Percentiles rank a stretch among this genome's conserved stretches.
These are phyloP conservation scores for Trematomus loennbergii DNA, from an alignment of 2,113 vertebrate genomes.

Conservation along the genomic window DNA sequence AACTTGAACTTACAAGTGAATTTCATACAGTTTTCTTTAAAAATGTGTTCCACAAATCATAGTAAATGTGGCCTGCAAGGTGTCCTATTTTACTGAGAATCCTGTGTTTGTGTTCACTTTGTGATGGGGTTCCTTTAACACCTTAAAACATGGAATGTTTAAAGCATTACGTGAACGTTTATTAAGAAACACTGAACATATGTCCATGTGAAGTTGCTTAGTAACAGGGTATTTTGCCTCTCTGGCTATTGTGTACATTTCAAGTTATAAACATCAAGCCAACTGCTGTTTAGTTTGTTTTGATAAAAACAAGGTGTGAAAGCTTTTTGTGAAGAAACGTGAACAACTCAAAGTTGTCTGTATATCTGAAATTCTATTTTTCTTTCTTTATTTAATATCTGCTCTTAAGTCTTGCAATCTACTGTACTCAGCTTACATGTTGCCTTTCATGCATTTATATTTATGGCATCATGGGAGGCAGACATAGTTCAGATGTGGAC, in stretches of 20 bases:
- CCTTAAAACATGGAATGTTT: background rate
- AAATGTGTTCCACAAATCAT: background rate
- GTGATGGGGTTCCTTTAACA: background rate
- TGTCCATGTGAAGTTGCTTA: too few species aligned
- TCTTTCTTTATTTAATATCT: background rate
- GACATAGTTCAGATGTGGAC: constrained; percentile 1
- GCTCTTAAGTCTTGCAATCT: background rate
- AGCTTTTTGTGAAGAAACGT: background rate
- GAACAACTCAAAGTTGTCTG: background rate
- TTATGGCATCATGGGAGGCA: constrained; percentile 1
- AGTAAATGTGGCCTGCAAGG: background rate
- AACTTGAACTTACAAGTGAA: background rate
- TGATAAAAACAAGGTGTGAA: background rate
- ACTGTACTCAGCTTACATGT: background rate
- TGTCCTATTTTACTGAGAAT: background rate
- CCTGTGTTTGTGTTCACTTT: background rate
- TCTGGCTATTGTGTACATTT: background rate
- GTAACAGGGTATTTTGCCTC: background rate
- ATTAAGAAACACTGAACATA: background rate
- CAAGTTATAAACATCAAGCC: background rate
- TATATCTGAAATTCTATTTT: background rate
- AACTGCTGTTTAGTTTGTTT: background rate
- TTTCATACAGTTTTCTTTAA: background rate
- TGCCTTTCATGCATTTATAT: constrained; percentile 14
- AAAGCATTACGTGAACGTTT: constrained; percentile 4